Base-by-base conservation (phyloP, 2,113 vertebrate genomes). In the Nanorana parkeri region DNA sequence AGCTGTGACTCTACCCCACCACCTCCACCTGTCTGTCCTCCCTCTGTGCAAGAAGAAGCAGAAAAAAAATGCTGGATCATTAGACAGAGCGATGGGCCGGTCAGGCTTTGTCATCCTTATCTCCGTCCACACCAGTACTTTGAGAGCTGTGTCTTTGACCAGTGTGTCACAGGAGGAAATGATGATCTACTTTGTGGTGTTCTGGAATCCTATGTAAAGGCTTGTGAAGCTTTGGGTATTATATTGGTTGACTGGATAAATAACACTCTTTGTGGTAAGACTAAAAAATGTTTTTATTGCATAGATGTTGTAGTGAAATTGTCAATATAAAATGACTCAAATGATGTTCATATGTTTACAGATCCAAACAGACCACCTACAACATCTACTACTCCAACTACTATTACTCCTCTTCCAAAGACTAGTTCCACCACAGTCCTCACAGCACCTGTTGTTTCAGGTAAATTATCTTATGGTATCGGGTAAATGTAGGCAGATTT, bases 231-330 rank as follows among this genome's bases (percentile, higher is more conserved):
- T n/a, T 91, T 87, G 20, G 95, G 94, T 6, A 86, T 93, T 68
- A 21, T 51, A 4, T 6, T 95, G 19, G 84, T 86, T 0, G 52
- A 60, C 51, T 96, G 94, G 95, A 93, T 92, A 83, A 95, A 94
- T 65, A 84, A 89, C n/a, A 90, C 93, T 15, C 86, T 91, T 84
- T 96, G 95, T 83, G 68, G 95, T 96, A 93, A 72, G 69, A 56
- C 3, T 36, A 7, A 2, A 19, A 56, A 26, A 24, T 20, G n/a
- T 71, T 71, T 21, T 71, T 0, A 21, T 36, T 36, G 5, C 32
- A 36, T 3, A 6, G 5, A 36, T 32, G 5, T 32, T 32, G 32
- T 36, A 36, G 4, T 36, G 8, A 0, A 36, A 24, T 26, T 52
- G 4, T 69, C 7, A 26, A 21, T 71, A 54, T 19, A 19, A 23